Base-by-base conservation (phyloP, 1,140 invertebrate species). In the Drosophila willistoni region DNA sequence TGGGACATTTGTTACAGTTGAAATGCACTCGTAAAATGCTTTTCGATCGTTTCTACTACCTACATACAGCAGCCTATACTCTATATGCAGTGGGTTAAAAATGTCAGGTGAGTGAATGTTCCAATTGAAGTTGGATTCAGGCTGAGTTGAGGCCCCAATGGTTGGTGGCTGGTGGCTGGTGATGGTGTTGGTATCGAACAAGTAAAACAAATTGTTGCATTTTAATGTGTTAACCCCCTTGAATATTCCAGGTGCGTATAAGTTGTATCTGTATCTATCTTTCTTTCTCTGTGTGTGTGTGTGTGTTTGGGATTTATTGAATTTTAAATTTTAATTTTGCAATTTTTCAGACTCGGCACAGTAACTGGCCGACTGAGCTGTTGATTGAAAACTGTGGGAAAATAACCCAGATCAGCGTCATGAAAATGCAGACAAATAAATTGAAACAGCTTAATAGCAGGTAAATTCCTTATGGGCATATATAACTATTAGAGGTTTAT, bases 131-230 rank as follows among this genome's bases (percentile, higher is more conserved):
- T 47, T 12, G 39, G 56, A 41, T 55, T 33, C 62, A 29, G 47
- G 34, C 9, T 36, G 34, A 34, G 34, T 10, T 34, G 54, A 13
- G 39, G 14, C n/a, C 22, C 51, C 68, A 3, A 25, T 4, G 25
- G 25, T 25, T 25, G 25, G 25, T 25, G 25, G 25, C 2, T 34
- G 33, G 6, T 34, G 34, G 34, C 33, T 36, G 34, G 34, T 13
- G 34, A 9, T 13, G 36, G 12, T 13, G 41, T 25, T 22, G 59
- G 68, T 77, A 67, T 74, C 73, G 80, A 89, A 84, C 85, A 84
- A 89, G 85, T 84, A 89, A 81, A 84, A 89, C 82, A 89, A 89
- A 89, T 89, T 89, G 84, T 89, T 89, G 84, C 81, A 89, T 89
- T 89, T 89, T 89, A 84, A 89, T 89, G 85, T 74, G 73, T 68